A percentile compares a stretch with the other conserved stretches of the same genome.
These are phyloP conservation scores for Oenanthe oenanthe DNA, from an alignment of 2,113 vertebrate genomes.

Conservation along the genomic window DNA sequence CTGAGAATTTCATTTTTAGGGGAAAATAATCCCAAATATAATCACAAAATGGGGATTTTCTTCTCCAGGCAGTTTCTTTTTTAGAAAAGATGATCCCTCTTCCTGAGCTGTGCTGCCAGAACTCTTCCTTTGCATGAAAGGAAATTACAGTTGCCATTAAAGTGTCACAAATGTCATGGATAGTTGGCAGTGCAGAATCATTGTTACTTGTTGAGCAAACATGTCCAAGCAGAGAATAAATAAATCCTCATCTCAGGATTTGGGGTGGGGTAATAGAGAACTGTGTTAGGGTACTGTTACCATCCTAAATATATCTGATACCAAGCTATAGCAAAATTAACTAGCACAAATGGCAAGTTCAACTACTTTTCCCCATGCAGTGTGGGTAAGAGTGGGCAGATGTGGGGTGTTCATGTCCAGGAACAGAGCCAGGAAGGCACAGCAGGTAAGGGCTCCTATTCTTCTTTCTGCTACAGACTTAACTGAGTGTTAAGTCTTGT, in stretches of 20 bases:
- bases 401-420: background rate
- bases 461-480: background rate
- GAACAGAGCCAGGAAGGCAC: background rate
- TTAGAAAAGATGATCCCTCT: background rate
- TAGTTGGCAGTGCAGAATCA: background rate
- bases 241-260: background rate
- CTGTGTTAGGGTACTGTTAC: background rate
- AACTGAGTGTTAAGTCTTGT: no score
- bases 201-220: background rate
- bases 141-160: background rate
- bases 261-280: background rate
- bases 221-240: constrained; percentile 6
- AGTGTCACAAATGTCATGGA: background rate
- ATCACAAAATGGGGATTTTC: background rate
- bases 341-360: background rate
- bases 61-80: background rate
- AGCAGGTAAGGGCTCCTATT: background rate
- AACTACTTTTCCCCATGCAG: background rate
- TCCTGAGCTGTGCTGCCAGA: background rate
- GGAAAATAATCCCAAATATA: background rate
- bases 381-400: background rate
- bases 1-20: background rate
- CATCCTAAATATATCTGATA: background rate
- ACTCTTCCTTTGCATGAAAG: background rate
- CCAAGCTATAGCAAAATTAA: background rate